Base-by-base conservation (phyloP, 2,113 vertebrate species). In the Neogale vison region DNA sequence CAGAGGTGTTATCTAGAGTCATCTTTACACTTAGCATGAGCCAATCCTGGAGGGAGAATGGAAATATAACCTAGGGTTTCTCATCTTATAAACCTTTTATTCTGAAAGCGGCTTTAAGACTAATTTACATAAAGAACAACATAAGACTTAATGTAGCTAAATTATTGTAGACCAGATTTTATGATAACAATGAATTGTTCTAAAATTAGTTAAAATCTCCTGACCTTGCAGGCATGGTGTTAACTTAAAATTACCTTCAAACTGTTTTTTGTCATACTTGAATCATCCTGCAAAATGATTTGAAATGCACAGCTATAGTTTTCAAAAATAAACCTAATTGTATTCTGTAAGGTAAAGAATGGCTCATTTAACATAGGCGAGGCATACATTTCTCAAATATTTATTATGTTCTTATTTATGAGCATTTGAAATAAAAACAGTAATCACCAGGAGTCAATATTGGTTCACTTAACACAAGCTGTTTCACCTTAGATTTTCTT, bases 281-380 rank as follows among this genome's bases (percentile, higher is more conserved):
- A 88, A 88, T 72, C 26, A 61, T 55, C 15, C 86, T 85, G 59
- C 26, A 63, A 90, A 89, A 69, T 77, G 20, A 42, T 96, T 83
- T 87, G 18, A 95, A 84, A 83, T 90, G 39, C 3, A 87, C 26
- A 93, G 14, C 0, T n/a, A 7, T 34, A 77, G 3, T 55, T 77
- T 93, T 95, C 6, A 74, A 97, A 96, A 89, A n/a, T 61, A 90
- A 21, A 63, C 42, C 61, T 17, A 31, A 88, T 92, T 97, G 85
- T 57, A 77, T 55, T 24, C 31, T 93, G 1, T 71, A 82, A 96
- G 94, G 59, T 45, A 59, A 85, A 92, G 20, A 93, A 71, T 50
- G 23, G 20, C 10, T 77, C 71, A 85, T 86, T 96, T 77, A 93
- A 91, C 29, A 71, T 42, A 88, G 6, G 1, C 8, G 2, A 29